phyloP scores from a whole-genome alignment of 2,113 vertebrate species.

The Parus major region DNA sequence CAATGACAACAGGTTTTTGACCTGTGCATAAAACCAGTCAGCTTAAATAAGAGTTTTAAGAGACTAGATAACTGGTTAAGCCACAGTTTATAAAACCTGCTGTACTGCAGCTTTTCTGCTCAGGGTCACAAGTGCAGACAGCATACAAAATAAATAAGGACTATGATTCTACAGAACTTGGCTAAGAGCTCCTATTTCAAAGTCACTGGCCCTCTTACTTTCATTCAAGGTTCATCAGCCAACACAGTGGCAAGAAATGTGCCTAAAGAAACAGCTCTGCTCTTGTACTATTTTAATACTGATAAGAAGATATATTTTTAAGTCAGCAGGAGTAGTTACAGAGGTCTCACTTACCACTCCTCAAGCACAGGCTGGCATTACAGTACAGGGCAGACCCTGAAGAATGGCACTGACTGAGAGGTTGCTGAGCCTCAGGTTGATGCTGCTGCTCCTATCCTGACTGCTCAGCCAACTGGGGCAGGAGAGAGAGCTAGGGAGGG shows the following conservation, averaged over 20 bases:
- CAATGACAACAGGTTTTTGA: conserved; percentile 26
- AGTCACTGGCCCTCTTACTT: conserved; percentile 46
- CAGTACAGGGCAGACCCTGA: background rate
- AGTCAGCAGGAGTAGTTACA: background rate
- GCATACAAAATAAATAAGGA: conserved; percentile 62
- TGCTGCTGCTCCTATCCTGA: background rate
- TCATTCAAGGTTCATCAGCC: conserved; percentile 47
- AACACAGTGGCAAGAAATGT: conserved; percentile 30
- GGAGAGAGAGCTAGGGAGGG: background rate
- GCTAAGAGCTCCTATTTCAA: conserved; percentile 13
- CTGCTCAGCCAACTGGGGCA: background rate
- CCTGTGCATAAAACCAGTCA: conserved; percentile 11
- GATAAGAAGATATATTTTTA: conserved; percentile 19
- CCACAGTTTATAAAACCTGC: conserved; percentile 31
- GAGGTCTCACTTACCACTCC: background rate
- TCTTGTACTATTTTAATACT: conserved; percentile 64
- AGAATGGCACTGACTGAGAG: background rate
- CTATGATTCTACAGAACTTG: conserved; percentile 32
- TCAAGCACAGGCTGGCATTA: background rate
- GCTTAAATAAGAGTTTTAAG: conserved; percentile 15
- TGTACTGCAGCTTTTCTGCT: conserved; percentile 37
- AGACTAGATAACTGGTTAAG: conserved; percentile 2
- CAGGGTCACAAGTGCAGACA: conserved; percentile 35
- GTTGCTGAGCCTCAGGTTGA: background rate
- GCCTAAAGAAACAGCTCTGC: conserved; percentile 38